Percentiles rank a stretch among this genome's conserved stretches.
Evolutionary conservation across 2,797 vertebrate species (phyloP).

Genomic region (Pogonophryne albipinna): DNA sequence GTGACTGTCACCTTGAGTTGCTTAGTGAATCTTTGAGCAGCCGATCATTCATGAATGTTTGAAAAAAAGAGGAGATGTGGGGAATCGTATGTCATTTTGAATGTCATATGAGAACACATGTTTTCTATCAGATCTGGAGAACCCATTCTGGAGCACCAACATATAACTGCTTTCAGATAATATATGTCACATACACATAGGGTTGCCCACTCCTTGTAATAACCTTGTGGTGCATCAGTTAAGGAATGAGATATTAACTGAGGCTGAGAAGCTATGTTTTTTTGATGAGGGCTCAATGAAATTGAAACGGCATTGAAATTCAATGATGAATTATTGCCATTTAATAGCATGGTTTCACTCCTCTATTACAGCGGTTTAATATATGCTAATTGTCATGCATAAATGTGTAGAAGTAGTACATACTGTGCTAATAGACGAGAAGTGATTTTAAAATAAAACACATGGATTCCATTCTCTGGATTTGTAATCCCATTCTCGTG

Average conservation of each 20-base stretch:
- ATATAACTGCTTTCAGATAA: slow-evolving; percentile 26
- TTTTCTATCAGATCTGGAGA: slow-evolving; percentile 14
- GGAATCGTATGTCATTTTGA: slow-evolving; percentile 34
- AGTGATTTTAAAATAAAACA: slow-evolving; percentile 16
- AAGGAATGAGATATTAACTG: slow-evolving; percentile 47
- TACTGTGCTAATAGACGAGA: neutral
- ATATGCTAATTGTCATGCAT: slow-evolving; percentile 18
- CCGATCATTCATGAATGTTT: neutral
- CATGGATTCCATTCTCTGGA: slow-evolving; percentile 11
- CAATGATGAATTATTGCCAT: slow-evolving; percentile 14
- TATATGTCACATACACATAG: slow-evolving; percentile 20
- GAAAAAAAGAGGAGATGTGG: neutral
- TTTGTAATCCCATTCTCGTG: too few species aligned
- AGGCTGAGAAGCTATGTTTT: slow-evolving; percentile 23
- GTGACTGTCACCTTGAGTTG: slow-evolving; percentile 23
- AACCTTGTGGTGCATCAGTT: slow-evolving; percentile 48
- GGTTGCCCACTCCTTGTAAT: slow-evolving; percentile 21
- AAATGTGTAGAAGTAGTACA: neutral
- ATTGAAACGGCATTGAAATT: slow-evolving; percentile 35
- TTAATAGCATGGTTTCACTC: neutral
- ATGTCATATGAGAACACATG: slow-evolving; percentile 39
- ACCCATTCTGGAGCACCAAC: slow-evolving; percentile 24
- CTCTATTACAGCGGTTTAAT: slow-evolving; percentile 23
- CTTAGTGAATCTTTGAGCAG: slow-evolving; percentile 24
- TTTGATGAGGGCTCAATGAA: slow-evolving; percentile 46